phyloP scores from a whole-genome alignment of 2,113 vertebrate genomes.

The Toxostoma redivivum region DNA sequence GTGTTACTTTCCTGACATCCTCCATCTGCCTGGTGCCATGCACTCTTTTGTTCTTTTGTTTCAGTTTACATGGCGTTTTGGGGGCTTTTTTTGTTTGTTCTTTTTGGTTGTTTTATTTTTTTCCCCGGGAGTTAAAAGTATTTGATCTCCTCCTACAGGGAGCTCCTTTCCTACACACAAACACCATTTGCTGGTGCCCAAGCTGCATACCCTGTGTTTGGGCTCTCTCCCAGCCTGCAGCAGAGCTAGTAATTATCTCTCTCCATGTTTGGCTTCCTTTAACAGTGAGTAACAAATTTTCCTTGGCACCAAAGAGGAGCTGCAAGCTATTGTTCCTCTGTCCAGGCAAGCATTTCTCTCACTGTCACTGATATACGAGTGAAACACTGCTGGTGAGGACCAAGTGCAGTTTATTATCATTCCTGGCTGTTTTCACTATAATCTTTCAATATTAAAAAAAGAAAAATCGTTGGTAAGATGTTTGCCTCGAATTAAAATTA shows the following conservation, averaged over 20 bases:
- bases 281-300: conserved; percentile 27
- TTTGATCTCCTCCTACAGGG: not conserved
- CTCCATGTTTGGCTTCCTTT: conserved; percentile 1
- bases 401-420: not conserved
- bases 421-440: not conserved
- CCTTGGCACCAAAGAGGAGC: conserved; percentile 18
- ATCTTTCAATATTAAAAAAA: not conserved
- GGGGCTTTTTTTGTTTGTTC: not conserved
- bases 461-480: not conserved
- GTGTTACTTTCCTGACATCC: not conserved
- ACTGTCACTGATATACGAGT: not conserved
- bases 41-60: not conserved
- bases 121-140: not conserved
- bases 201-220: not conserved
- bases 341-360: not conserved
- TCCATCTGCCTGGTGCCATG: not conserved
- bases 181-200: not conserved
- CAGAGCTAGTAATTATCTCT: conserved; percentile 25
- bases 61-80: rapidly evolving
- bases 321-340: conserved; percentile 22
- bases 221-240: conserved; percentile 22
- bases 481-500: not conserved
- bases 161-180: not conserved
- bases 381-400: not conserved
- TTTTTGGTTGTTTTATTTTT: not conserved